phyloP scores from a whole-genome alignment of 2,797 vertebrate species.

The Holocentrus rufus region DNA sequence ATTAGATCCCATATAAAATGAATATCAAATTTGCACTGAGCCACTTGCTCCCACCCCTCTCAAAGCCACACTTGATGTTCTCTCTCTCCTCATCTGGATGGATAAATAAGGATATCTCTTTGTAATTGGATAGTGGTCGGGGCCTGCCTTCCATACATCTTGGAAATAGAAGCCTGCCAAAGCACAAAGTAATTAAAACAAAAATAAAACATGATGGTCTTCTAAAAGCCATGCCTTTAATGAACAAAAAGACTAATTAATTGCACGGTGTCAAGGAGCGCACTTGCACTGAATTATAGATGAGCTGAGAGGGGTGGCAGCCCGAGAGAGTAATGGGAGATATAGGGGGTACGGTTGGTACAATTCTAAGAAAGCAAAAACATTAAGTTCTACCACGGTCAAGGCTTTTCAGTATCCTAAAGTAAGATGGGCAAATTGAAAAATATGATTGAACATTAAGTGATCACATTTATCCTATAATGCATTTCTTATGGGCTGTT shows the following conservation, averaged over 20 bases:
- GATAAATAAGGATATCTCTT: constrained; percentile 51
- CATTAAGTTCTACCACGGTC: constrained; percentile 4
- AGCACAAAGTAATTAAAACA: constrained; percentile 73
- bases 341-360: constrained; percentile 29
- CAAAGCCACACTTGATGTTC: constrained; percentile 30
- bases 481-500: too few species aligned
- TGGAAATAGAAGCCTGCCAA: constrained; percentile 65
- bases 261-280: constrained; percentile 70
- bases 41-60: constrained; percentile 1
- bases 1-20: constrained; percentile 27
- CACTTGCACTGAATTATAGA: constrained; percentile 75
- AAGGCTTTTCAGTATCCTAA: neutral
- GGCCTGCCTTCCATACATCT: constrained; percentile 55
- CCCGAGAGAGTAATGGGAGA: constrained; percentile 55
- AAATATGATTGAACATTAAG: neutral
- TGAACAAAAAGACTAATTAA: constrained; percentile 82
- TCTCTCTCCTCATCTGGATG: constrained; percentile 9
- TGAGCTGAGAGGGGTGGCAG: constrained; percentile 55
- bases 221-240: constrained; percentile 74
- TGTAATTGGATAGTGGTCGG: constrained; percentile 61
- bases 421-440: neutral
- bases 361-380: constrained; percentile 4
- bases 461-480: constrained; percentile 9
- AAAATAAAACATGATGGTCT: constrained; percentile 79
- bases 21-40: constrained; percentile 9